Base-by-base conservation (phyloP, 1,140 invertebrate species). In the Drosophila ambigua region DNA sequence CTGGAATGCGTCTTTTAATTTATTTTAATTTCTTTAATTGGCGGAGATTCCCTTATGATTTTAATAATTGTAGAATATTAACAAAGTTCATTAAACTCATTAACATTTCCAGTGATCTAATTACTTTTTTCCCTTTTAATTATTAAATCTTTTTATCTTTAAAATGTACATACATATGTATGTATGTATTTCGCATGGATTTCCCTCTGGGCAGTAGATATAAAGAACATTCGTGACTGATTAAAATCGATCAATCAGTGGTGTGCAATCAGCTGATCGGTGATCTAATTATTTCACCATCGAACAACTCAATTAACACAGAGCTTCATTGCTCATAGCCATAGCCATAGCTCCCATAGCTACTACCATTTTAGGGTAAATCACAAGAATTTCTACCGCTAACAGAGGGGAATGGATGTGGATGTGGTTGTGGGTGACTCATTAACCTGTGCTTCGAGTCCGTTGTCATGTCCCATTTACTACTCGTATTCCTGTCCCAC, bases 231-330 rank as follows among this genome's bases (percentile, higher is more conserved):
- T 31, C n/a, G 45, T 64, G 39, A 46, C 46, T 20, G 49, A 64
- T 64, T 16, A 24, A 24, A 31, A 43, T 23, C 24, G 45, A 49
- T 43, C 45, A 11, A 50, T 63, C 59, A 66, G 23, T 13, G 13
- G n/a, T 23, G 23, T 8, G 28, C 16, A 46, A 62, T 79, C 35
- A 16, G 35, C 49, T 46, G 46, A 58, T 69, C 9, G 50, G 51
- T 80, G 77, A 80, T 76, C 77, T 80, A 80, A 78, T 75, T 77
- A 61, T 82, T 80, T 67, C 50, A 64, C 44, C 39, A 62, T 46
- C 53, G 46, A 49, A 63, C 23, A 59, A 41, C 44, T 43, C 31
- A 26, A 20, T 28, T 58, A 26, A 13, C 5, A 31, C 20, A 31
- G 13, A 26, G n/a, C 50, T 24, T 5, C 2, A 60, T 43, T 59